phyloP scores from a whole-genome alignment of 2,888 invertebrate species.

The Bimastos eiseni region DNA sequence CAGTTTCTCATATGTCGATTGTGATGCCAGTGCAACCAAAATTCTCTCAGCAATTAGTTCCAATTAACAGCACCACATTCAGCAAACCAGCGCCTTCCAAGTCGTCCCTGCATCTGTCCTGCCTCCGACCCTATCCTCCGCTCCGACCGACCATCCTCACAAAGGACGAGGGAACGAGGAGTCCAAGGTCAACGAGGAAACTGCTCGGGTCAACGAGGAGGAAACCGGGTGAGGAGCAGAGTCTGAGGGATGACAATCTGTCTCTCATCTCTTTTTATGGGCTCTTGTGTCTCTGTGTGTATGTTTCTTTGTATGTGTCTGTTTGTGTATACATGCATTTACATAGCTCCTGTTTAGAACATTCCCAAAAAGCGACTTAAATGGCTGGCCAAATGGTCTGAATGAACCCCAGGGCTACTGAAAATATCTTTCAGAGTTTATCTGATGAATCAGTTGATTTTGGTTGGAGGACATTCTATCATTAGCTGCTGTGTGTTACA shows the following conservation, averaged over 20 bases:
- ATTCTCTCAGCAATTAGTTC: slow-evolving; percentile 16
- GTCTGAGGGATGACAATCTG: not conserved
- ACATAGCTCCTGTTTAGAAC: not conserved
- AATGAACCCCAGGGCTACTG: not conserved
- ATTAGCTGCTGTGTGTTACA: no score
- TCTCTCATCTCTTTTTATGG: not conserved
- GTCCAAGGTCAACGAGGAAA: slow-evolving; percentile 48
- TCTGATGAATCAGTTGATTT: not conserved
- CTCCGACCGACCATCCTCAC: slow-evolving; percentile 68
- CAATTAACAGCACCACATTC: slow-evolving; percentile 24
- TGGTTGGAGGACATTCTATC: not conserved
- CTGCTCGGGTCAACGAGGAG: slow-evolving; percentile 37
- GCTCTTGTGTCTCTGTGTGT: not conserved
- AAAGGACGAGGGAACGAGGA: slow-evolving; percentile 52
- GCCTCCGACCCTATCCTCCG: slow-evolving; percentile 85
- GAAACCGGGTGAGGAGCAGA: slow-evolving; percentile 39
- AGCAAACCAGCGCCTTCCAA: slow-evolving; percentile 25
- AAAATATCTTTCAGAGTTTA: not conserved
- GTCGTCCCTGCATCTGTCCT: slow-evolving; percentile 67
- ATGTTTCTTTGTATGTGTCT: not conserved
- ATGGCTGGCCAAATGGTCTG: no score
- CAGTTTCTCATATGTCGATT: not conserved
- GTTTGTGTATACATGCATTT: not conserved
- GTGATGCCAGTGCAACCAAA: slow-evolving; percentile 13
- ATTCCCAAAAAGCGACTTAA: not conserved